Conservation (phyloP, 2,797 vertebrate species). For the Manis pentadactyla region DNA sequence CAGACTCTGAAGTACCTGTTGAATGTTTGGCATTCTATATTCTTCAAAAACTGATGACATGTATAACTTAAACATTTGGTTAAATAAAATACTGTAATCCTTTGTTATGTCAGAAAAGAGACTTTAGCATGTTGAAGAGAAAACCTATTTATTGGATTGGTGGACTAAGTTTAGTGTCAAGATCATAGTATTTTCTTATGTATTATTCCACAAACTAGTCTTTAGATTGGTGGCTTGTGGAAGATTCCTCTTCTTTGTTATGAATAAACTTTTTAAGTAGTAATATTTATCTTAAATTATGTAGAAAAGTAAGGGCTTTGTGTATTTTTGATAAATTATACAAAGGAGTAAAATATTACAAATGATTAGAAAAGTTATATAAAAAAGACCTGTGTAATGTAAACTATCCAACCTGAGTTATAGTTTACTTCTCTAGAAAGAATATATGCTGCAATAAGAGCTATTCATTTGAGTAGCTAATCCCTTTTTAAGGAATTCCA, state of each 20-base stretch:
- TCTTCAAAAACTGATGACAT: conserved; percentile 33
- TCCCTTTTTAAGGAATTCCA: background rate
- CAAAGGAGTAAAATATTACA: background rate
- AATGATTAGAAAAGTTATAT: background rate
- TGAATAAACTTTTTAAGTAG: background rate
- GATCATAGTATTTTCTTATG: background rate
- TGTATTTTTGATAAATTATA: conserved; percentile 17
- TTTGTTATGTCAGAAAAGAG: conserved; percentile 29
- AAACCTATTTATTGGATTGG: background rate
- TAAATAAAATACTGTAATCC: conserved; percentile 6
- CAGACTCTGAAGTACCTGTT: background rate
- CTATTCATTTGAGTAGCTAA: background rate
- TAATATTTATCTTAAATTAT: conserved; percentile 41
- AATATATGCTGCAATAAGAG: background rate
- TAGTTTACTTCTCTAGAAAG: background rate
- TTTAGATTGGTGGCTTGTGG: background rate
- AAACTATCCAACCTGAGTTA: background rate
- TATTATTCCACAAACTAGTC: background rate
- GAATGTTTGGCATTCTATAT: background rate
- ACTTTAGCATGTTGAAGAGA: conserved; percentile 25
- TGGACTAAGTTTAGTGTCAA: background rate
- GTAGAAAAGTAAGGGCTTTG: background rate
- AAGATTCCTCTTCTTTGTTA: background rate
- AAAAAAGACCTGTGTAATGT: background rate
- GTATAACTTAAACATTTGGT: background rate